Evolutionary conservation across 2,113 vertebrate genomes (phyloP).

Genomic region (Casuarius casuarius): DNA sequence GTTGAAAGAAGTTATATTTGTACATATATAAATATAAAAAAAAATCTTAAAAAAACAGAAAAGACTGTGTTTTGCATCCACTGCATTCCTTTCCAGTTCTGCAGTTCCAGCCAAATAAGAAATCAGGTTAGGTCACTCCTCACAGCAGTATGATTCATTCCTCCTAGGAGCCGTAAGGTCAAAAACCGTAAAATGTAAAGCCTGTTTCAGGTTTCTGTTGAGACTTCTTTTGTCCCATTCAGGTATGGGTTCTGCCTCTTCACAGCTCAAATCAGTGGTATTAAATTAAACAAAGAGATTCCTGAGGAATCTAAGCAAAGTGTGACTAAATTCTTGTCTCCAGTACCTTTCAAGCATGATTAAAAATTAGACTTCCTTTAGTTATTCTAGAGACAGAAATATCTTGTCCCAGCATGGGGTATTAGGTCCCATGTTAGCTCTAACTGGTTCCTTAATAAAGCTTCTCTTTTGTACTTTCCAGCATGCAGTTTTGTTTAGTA

Average conservation of each 20-base stretch:
- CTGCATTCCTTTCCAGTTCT: neutral
- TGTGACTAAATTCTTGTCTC: conserved; percentile 78
- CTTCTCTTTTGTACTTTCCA: conserved; percentile 68
- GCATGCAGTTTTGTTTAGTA: conserved; percentile 41
- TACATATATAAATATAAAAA: neutral
- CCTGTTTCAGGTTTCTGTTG: conserved; percentile 61
- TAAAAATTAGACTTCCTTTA: conserved; percentile 73
- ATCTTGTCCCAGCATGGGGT: conserved; percentile 60
- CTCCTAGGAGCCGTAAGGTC: conserved; percentile 33
- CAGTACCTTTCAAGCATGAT: conserved; percentile 58
- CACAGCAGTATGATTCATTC: conserved; percentile 46
- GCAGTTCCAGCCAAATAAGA: neutral
- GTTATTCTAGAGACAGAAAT: conserved; percentile 30
- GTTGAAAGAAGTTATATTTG: neutral
- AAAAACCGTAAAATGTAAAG: conserved; percentile 49
- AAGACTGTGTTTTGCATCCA: neutral
- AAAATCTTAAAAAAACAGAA: neutral
- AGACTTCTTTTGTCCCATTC: conserved; percentile 65
- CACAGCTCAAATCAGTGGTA: conserved; percentile 36
- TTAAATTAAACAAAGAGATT: conserved; percentile 77
- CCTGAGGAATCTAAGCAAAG: conserved; percentile 66
- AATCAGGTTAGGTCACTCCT: conserved; percentile 4
- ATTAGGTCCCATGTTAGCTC: conserved; percentile 40
- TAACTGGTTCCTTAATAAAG: conserved; percentile 57
- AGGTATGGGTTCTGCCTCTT: conserved; percentile 44